Conservation (phyloP, 1,140 invertebrate species). For the Bradysia coprophila region DNA sequence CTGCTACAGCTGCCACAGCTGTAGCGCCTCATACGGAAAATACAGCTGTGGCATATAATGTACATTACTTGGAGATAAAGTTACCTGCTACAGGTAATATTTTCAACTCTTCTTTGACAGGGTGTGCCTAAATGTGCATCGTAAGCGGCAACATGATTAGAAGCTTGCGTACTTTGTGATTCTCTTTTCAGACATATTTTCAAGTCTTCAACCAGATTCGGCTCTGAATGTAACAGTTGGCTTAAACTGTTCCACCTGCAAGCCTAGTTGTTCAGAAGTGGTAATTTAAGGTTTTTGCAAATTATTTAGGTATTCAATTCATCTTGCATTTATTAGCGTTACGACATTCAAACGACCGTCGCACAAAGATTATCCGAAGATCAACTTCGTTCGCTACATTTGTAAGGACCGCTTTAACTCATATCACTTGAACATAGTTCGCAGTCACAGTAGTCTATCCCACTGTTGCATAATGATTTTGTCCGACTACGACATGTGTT, state of each 20-base stretch:
- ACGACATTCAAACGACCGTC: neutral
- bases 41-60: too few species aligned
- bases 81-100: too few species aligned
- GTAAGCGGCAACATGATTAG: neutral
- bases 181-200: slow-evolving; percentile 6
- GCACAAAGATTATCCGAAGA: neutral
- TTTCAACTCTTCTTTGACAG: too few species aligned
- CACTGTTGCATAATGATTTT: too few species aligned
- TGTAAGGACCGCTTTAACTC: too few species aligned
- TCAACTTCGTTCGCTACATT: neutral
- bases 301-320: neutral
- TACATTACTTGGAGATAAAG: too few species aligned
- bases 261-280: slow-evolving; percentile 7
- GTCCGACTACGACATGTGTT: too few species aligned
- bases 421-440: too few species aligned
- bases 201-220: slow-evolving; percentile 6
- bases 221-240: neutral
- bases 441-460: too few species aligned
- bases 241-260: slow-evolving; percentile 10
- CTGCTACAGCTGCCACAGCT: too few species aligned
- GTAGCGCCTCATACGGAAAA: too few species aligned
- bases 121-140: too few species aligned
- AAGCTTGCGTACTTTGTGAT: neutral
- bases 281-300: neutral
- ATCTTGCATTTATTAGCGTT: neutral